Base-by-base conservation (phyloP, 2,888 invertebrate genomes). In the Pyrochroa serraticornis region DNA sequence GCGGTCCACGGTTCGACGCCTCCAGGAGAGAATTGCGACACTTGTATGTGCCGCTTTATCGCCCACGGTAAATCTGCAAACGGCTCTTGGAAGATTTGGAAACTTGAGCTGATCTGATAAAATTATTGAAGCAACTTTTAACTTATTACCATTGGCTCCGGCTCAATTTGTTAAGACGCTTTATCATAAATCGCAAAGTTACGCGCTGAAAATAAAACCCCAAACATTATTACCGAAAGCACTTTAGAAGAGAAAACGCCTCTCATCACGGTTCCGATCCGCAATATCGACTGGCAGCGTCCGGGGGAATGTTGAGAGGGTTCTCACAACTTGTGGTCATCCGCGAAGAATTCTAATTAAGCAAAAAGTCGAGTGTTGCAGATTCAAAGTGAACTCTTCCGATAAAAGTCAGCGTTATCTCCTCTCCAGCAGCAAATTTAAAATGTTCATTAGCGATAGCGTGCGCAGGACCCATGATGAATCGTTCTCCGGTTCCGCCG, bases 371-470 rank as follows among this genome's bases (percentile, higher is more conserved):
- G 13, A 39, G 13, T 8, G 39, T 39, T 13, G 39, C 39, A 47
- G 35, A 45, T 45, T 10, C 14, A 45, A 45, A 45, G 62, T 54
- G 58, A 64, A 62, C 63, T 59, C 60, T 54, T 55, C 51, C 66
- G 68, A 70, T 69, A 70, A 69, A 68, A 66, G 59, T 49, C 32
- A 43, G 57, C 67, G 68, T 73, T 74, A 75, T 74, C 75, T 70
- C 62, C 62, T 63, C 60, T 54, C 46, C 52, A 43, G 59, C 65
- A 67, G 70, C 73, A 76, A 77, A 75, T 77, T 77, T 77, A 77
- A 77, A 77, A 77, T 76, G 76, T 77, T 77, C 77, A 78, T 77
- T 78, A 78, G 70, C 76, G 76, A 76, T 77, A 77, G 71, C 75
- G 71, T 67, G 66, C 67, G 58, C 68, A 68, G 67, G 70, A 70